Conservation (phyloP, 1,140 invertebrate species). For the Euwallacea similis region DNA sequence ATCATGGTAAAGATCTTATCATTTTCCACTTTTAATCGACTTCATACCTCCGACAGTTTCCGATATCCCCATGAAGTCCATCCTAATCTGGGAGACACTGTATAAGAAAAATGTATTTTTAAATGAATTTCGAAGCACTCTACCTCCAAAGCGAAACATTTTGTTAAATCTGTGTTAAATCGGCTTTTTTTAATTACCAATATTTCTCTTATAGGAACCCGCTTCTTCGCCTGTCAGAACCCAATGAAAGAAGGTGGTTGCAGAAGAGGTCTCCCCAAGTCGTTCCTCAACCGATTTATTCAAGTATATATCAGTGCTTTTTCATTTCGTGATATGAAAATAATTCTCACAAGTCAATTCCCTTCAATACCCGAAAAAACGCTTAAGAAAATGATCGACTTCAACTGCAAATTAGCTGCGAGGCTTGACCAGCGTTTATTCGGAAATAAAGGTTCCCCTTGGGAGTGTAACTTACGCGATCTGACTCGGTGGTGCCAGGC, state of each 20-base stretch:
- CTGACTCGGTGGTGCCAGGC: conserved; percentile 89
- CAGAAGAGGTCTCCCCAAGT: conserved; percentile 91
- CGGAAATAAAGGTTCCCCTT: conserved; percentile 81
- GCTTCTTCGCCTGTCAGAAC: conserved; percentile 98
- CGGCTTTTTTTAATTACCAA: neutral
- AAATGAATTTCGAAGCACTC: too few relatives aligned
- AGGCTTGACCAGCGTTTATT: conserved; percentile 66
- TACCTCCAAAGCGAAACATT: too few relatives aligned
- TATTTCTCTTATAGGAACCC: conserved; percentile 60
- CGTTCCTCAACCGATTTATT: conserved; percentile 97
- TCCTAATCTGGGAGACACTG: too few relatives aligned
- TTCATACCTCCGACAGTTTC: too few relatives aligned
- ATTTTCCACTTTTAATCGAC: too few relatives aligned
- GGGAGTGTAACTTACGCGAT: conserved; percentile 97
- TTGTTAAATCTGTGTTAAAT: too few relatives aligned
- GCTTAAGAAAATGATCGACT: conserved; percentile 75
- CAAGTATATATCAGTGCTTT: conserved; percentile 91
- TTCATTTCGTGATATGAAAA: conserved; percentile 72
- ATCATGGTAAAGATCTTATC: too few relatives aligned
- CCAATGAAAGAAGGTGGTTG: conserved; percentile 95
- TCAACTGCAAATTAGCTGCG: conserved; percentile 74
- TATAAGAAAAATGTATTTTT: too few relatives aligned
- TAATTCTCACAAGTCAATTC: conserved; percentile 63
- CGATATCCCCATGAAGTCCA: too few relatives aligned
- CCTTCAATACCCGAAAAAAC: conserved; percentile 58